These are phyloP conservation scores for Homarus americanus DNA, from an alignment of 1,140 invertebrate genomes.

Conservation along the genomic window DNA sequence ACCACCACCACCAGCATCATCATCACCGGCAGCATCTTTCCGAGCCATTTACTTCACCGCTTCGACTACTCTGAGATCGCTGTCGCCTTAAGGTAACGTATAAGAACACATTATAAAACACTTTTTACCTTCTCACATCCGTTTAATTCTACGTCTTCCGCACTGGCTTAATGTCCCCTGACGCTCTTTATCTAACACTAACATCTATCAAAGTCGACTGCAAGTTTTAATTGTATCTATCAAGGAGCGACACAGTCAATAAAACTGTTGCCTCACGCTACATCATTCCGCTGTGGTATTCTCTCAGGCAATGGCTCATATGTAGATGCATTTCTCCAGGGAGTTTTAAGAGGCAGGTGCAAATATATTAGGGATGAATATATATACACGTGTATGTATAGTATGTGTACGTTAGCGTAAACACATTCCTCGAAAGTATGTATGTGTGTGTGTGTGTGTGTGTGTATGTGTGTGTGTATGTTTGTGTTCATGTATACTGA, in stretches of 20 bases:
- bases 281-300: too few species aligned
- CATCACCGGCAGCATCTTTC: slow-evolving; percentile 1
- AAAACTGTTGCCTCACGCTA: too few species aligned
- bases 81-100: background rate
- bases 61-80: background rate
- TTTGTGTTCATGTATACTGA: too few species aligned
- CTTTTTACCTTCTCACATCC: background rate
- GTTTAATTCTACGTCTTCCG: background rate
- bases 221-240: background rate
- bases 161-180: background rate
- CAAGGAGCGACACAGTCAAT: background rate
- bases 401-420: too few species aligned
- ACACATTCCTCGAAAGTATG: too few species aligned
- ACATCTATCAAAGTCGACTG: background rate
- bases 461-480: too few species aligned
- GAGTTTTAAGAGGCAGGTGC: too few species aligned
- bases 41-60: background rate
- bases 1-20: background rate
- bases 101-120: background rate
- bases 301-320: too few species aligned
- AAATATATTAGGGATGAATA: too few species aligned
- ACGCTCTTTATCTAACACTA: background rate
- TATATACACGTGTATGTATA: too few species aligned
- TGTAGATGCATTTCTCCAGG: too few species aligned
- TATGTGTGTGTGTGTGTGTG: too few species aligned